Evolutionary conservation across 2,797 vertebrate species (phyloP).

Genomic region (Natrix natrix): DNA sequence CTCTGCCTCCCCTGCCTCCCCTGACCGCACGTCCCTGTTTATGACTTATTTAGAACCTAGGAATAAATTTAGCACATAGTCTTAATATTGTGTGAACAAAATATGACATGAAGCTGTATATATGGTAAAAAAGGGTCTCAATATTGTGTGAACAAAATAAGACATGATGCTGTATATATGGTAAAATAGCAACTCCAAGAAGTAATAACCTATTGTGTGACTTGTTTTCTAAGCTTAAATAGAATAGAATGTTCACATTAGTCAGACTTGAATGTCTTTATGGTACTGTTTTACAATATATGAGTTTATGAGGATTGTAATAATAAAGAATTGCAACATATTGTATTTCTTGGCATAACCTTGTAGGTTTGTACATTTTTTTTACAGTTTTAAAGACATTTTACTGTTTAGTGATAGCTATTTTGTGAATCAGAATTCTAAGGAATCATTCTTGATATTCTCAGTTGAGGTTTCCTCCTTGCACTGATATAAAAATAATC

Average conservation of each 20-base stretch:
- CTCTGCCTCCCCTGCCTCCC: too few relatives aligned
- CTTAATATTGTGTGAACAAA: too few relatives aligned
- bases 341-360: background rate
- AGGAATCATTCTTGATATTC: background rate
- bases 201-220: background rate
- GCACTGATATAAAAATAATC: background rate
- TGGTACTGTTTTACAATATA: conserved; percentile 5
- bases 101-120: too few relatives aligned
- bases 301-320: background rate
- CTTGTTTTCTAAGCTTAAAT: conserved; percentile 10
- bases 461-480: background rate
- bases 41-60: background rate
- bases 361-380: background rate
- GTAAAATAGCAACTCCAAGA: background rate
- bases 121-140: too few relatives aligned
- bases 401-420: conserved; percentile 5
- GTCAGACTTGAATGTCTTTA: conserved; percentile 53
- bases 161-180: conserved; percentile 48
- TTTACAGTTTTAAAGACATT: background rate
- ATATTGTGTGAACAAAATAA: background rate
- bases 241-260: conserved; percentile 48
- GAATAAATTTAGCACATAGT: background rate
- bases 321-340: conserved; percentile 9
- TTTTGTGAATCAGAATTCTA: background rate
- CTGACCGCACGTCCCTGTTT: too few relatives aligned